These are phyloP conservation scores for Gymnocephalus cernua DNA, from an alignment of 2,113 vertebrate genomes.

Conservation along the genomic window DNA sequence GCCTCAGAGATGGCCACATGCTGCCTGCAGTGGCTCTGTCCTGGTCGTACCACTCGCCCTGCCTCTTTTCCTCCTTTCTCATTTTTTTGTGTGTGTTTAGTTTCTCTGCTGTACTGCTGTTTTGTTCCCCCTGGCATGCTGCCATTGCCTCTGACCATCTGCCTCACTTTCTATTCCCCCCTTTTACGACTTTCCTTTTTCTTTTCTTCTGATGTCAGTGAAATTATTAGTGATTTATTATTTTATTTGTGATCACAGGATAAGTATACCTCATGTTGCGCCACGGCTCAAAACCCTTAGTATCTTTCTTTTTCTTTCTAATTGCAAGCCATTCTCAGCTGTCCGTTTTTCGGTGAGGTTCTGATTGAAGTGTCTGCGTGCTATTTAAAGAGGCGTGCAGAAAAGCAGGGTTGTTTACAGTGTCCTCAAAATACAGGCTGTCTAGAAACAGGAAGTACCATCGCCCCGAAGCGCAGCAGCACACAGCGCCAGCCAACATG, in stretches of 20 bases:
- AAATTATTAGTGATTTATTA: constrained; percentile 17
- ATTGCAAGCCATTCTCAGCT: constrained; percentile 21
- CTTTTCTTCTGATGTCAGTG: constrained; percentile 41
- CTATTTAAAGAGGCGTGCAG: constrained; percentile 79
- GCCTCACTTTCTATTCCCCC: constrained; percentile 50
- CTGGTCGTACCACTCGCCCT: constrained; percentile 7
- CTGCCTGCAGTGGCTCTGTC: constrained; percentile 38
- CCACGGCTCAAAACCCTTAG: constrained; percentile 8
- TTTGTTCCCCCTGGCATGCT: constrained; percentile 61
- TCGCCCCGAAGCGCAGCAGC: constrained; percentile 67
- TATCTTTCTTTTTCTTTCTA: constrained; percentile 19
- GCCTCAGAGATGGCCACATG: constrained; percentile 47
- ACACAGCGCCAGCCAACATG: constrained; percentile 61
- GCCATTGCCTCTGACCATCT: constrained; percentile 72
- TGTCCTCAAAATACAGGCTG: constrained; percentile 73
- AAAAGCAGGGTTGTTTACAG: constrained; percentile 74
- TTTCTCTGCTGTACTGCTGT: constrained; percentile 56
- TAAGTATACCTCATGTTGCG: constrained; percentile 3
- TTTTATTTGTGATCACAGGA: constrained; percentile 38
- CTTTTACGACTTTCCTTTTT: constrained; percentile 1
- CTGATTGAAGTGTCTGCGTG: constrained; percentile 63
- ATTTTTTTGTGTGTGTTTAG: constrained; percentile 41
- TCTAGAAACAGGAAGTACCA: constrained; percentile 82
- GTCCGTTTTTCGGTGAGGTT: constrained; percentile 46
- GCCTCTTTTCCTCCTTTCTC: constrained; percentile 14